Percentiles rank a stretch among this genome's conserved stretches.
Evolutionary conservation across 1,140 invertebrate genomes (phyloP).

Genomic region (Polypedilum pembai): DNA sequence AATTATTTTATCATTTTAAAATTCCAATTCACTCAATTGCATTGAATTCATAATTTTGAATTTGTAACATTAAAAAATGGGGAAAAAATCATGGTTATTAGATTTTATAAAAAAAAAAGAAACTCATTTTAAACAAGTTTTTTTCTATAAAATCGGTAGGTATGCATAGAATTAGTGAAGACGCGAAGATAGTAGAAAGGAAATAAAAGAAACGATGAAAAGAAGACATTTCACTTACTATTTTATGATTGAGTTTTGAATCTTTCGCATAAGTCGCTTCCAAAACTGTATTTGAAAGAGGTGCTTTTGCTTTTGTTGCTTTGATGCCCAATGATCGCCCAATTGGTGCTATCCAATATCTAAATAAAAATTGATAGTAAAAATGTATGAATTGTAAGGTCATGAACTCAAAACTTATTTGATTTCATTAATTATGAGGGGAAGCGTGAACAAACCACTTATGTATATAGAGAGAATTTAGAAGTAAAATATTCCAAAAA

Average conservation of each 20-base stretch:
- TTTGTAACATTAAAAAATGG: no score
- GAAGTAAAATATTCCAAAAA: no score
- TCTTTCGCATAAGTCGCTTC: slow-evolving; percentile 62
- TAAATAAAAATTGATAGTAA: no score
- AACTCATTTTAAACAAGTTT: no score
- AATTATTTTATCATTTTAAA: no score
- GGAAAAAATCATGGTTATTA: no score
- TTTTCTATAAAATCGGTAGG: no score
- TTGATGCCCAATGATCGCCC: slow-evolving; percentile 70
- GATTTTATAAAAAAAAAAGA: no score
- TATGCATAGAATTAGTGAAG: not conserved
- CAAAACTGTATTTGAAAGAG: slow-evolving; percentile 57
- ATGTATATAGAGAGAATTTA: no score
- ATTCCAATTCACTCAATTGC: no score
- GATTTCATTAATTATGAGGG: not conserved
- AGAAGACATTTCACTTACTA: slow-evolving; percentile 47
- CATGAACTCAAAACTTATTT: not conserved
- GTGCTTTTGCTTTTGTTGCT: slow-evolving; percentile 64
- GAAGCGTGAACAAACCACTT: not conserved
- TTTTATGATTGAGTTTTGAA: slow-evolving; percentile 64
- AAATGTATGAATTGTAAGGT: slow-evolving; percentile 29
- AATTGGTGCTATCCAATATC: slow-evolving; percentile 68
- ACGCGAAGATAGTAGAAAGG: slow-evolving; percentile 10
- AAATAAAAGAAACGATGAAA: slow-evolving; percentile 25
- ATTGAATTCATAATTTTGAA: no score